Percentiles rank a stretch among this genome's conserved stretches.
Evolutionary conservation across 2,888 invertebrate genomes (phyloP).

Genomic region (Dichetophora obliterata): DNA sequence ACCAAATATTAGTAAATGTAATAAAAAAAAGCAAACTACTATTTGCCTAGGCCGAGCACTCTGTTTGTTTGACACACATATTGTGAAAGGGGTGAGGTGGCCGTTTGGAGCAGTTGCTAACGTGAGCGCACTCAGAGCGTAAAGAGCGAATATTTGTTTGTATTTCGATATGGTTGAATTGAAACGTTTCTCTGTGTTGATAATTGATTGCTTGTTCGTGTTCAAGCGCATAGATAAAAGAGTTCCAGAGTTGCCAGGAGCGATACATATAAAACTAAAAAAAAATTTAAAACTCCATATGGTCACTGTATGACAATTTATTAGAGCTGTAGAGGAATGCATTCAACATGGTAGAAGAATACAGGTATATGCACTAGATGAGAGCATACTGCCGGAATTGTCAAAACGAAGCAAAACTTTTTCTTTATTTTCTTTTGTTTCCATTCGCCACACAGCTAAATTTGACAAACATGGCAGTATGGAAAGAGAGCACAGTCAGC

Average conservation of each 20-base stretch:
- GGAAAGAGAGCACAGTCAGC: too few species aligned
- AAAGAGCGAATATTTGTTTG: background rate
- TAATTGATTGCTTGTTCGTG: constrained; percentile 5
- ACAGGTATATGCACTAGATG: too few species aligned
- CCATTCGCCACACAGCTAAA: too few species aligned
- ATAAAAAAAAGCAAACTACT: background rate
- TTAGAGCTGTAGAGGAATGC: too few species aligned
- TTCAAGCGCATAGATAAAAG: background rate
- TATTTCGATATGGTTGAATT: background rate
- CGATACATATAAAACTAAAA: background rate
- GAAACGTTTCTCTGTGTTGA: background rate
- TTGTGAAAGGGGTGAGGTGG: background rate
- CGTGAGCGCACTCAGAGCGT: background rate
- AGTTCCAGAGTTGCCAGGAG: background rate
- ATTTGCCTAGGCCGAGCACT: background rate
- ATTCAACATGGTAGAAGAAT: too few species aligned
- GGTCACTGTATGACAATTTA: too few species aligned
- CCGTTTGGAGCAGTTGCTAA: background rate
- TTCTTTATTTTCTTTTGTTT: too few species aligned
- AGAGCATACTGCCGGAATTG: too few species aligned
- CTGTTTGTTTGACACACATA: too few species aligned
- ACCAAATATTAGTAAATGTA: background rate
- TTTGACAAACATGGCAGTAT: too few species aligned
- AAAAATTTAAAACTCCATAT: too few species aligned
- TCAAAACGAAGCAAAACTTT: too few species aligned